Conservation (phyloP, 2,113 vertebrate genomes). For the Ranitomeya imitator region DNA sequence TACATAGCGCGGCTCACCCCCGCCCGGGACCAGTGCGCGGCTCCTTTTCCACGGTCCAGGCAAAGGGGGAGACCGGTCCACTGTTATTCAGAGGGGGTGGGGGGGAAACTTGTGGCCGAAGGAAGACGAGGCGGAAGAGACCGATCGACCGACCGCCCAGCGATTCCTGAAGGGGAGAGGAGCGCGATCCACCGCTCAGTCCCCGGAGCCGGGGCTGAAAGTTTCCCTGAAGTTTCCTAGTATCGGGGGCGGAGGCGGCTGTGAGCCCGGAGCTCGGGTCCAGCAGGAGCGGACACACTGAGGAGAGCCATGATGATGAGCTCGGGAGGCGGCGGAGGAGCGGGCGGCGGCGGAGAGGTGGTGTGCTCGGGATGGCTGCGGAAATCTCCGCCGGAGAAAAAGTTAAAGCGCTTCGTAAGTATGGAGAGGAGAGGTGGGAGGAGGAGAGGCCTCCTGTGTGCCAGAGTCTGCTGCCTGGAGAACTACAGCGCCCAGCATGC, state of each 20-base stretch:
- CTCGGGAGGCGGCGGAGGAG: constrained; percentile 16
- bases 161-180: constrained; percentile 4
- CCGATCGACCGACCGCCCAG: background rate
- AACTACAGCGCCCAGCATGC: background rate
- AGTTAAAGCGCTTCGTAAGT: constrained; percentile 99
- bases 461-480: background rate
- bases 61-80: background rate
- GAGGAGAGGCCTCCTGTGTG: background rate
- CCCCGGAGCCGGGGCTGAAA: constrained; percentile 22
- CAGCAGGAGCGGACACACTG: constrained; percentile 7
- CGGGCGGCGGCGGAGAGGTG: constrained; percentile 85
- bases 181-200: background rate
- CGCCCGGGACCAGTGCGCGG: background rate
- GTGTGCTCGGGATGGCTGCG: constrained; percentile 92
- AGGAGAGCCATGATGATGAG: constrained; percentile 6
- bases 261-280: constrained; percentile 33
- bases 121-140: constrained; percentile 29
- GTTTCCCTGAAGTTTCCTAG: constrained; percentile 11
- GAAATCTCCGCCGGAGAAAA: constrained; percentile 97
- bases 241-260: constrained; percentile 48
- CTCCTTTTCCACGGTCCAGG: background rate
- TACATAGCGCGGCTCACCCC: background rate
- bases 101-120: constrained; percentile 35
- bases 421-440: background rate
- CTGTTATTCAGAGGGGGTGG: too few species aligned